Conservation (phyloP, 2,797 vertebrate species). For the Eutrigla gurnardus region DNA sequence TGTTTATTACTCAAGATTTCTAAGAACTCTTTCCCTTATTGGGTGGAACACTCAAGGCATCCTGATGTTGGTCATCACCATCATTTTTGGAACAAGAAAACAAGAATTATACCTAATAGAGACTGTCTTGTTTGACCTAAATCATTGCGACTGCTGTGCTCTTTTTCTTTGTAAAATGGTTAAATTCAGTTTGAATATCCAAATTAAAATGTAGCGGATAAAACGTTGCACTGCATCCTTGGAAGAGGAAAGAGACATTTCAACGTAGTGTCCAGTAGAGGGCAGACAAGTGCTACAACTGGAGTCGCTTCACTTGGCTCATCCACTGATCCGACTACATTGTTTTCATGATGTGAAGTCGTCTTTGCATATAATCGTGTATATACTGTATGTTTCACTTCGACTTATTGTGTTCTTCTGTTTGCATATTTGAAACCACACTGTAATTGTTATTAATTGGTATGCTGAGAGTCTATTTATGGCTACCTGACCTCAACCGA, state of each 20-base stretch:
- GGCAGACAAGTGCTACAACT: constrained; percentile 72
- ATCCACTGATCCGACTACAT: constrained; percentile 23
- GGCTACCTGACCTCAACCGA: constrained; percentile 39
- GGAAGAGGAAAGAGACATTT: neutral
- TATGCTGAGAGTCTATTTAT: constrained; percentile 49
- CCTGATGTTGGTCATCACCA: neutral
- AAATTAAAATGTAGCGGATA: neutral
- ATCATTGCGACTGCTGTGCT: neutral
- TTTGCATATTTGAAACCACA: constrained; percentile 35
- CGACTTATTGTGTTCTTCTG: neutral
- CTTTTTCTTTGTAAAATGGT: neutral
- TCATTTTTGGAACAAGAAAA: neutral
- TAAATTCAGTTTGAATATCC: neutral
- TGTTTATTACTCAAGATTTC: neutral
- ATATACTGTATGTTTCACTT: constrained; percentile 14
- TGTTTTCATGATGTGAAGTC: constrained; percentile 36
- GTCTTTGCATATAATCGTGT: constrained; percentile 31
- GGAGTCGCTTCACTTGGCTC: neutral
- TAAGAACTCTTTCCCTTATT: neutral
- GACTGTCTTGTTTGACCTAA: neutral
- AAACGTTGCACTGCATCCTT: neutral
- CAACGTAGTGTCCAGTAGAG: constrained; percentile 61
- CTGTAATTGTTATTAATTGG: constrained; percentile 51
- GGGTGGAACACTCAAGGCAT: neutral
- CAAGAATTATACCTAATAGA: neutral